Evolutionary conservation across 2,797 vertebrate genomes (phyloP), one percentile per base, ranked within the genome.

Genomic region (Crocidura indochinensis): DNA sequence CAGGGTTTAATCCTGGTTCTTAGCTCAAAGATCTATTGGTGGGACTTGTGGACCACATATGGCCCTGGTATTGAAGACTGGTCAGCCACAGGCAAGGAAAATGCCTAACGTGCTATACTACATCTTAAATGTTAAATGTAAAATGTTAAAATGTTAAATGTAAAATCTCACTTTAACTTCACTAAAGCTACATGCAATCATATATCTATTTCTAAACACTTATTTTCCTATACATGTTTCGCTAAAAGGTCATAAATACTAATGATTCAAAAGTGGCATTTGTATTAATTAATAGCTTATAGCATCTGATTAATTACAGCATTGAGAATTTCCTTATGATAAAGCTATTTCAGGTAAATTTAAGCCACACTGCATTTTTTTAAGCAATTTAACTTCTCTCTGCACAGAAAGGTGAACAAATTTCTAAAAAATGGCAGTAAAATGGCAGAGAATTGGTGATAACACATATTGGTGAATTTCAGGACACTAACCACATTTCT

Each of bases 111-210:
- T 60, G 17, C 56, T 60, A 20, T 60, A 60, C 56, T 60, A 60
- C 22, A 5, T 22, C 56, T 60, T 60, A 8, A 20, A 20, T 20
- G 22, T 44, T 87, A 51, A 60, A 14, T 29, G 60, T 81, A 47
- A 78, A 75, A 29, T 5, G 38, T 38, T 38, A 38, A 38, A 38
- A 38, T 0, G 22, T 44, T 87, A 51, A 60, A 14, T 29, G 60
- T 81, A 47, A 78, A 75, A 29, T 5, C 24, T 22, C 8, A 84
- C 1, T 2, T 10, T 2, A 74, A 5, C 22, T 72, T 74, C 51
- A 62, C 27, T 49, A 69, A 85, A 92, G 87, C 26, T 8, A 79
- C 26, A 49, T 7, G 51, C 11, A 80, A 85, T 46, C 29, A 46
- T 62, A 87, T 20, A 80, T 60, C 19, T 1, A 38, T 1, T 79